These are phyloP conservation scores for Oscheius sp. DNA, from an alignment of 2,888 invertebrate genomes.

Conservation along the genomic window DNA sequence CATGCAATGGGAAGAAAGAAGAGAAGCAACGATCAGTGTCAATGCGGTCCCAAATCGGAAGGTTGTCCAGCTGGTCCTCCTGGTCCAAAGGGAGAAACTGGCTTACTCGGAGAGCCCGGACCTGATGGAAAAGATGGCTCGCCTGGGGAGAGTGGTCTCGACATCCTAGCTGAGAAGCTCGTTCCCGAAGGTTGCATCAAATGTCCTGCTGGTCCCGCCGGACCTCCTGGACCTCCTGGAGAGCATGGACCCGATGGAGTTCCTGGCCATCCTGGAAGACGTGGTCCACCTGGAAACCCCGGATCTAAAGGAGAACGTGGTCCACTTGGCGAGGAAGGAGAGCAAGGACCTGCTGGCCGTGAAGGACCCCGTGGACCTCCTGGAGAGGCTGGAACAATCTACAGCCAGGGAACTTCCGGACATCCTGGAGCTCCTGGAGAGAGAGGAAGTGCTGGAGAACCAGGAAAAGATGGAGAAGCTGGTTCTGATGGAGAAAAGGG, in stretches of 20 bases:
- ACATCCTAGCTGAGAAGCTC: constrained; percentile 34
- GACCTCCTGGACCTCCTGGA: constrained; percentile 60
- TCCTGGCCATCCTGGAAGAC: constrained; percentile 49
- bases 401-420: constrained; percentile 41
- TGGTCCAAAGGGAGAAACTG: constrained; percentile 54
- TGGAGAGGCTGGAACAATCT: constrained; percentile 50
- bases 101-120: constrained; percentile 53
- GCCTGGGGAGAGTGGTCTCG: constrained; percentile 37
- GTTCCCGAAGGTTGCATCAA: constrained; percentile 49
- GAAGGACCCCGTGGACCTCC: constrained; percentile 51
- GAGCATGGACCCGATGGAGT: constrained; percentile 54
- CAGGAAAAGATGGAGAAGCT: constrained; percentile 17
- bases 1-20: constrained; percentile 21
- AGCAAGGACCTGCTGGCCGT: constrained; percentile 46
- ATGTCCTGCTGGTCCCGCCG: constrained; percentile 61
- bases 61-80: constrained; percentile 57
- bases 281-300: constrained; percentile 51
- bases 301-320: constrained; percentile 59
- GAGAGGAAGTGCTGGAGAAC: constrained; percentile 9
- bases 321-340: constrained; percentile 44
- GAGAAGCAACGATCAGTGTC: constrained; percentile 16
- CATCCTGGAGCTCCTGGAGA: constrained; percentile 43
- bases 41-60: constrained; percentile 36
- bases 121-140: constrained; percentile 49
- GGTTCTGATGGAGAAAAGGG: constrained; percentile 33